Percentiles rank a stretch among this genome's conserved stretches.
Conservation (phyloP, 2,113 vertebrate species). For the Brachypodius melanocephalos region DNA sequence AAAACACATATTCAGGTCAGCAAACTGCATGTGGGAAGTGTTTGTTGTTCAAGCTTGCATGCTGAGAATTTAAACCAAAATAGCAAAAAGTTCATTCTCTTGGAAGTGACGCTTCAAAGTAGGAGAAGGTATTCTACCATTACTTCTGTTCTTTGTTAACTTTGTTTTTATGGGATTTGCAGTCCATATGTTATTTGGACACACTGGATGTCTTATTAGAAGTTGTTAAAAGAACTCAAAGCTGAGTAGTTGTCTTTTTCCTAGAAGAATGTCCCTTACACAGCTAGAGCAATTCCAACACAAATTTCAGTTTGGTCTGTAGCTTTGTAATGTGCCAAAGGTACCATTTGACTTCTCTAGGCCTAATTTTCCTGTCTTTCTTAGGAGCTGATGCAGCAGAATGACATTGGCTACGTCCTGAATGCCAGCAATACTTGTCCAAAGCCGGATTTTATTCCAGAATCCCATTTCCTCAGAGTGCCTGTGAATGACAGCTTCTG, state of each 20-base stretch:
- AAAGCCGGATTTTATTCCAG: slow-evolving; percentile 93
- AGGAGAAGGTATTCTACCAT: neutral
- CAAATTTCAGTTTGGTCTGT: neutral
- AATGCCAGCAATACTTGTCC: slow-evolving; percentile 96
- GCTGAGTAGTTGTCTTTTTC: neutral
- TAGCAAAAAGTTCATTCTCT: neutral
- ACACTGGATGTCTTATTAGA: neutral
- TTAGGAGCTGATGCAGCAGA: slow-evolving; percentile 96
- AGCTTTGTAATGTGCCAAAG: neutral
- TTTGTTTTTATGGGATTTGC: neutral
- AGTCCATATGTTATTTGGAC: neutral
- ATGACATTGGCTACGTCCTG: slow-evolving; percentile 87
- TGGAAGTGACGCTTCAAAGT: neutral
- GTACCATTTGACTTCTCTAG: neutral
- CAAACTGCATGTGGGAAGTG: neutral
- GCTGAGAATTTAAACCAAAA: neutral
- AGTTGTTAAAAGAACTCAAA: neutral
- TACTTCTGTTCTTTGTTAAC: neutral
- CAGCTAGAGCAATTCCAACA: neutral
- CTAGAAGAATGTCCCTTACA: neutral
- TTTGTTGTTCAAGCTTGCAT: neutral
- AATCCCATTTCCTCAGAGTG: slow-evolving; percentile 91
- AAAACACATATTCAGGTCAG: neutral
- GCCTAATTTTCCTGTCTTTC: neutral
- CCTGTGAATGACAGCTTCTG: slow-evolving; percentile 97